Conservation (phyloP, 1,140 invertebrate genomes). For the Wasmannia auropunctata region DNA sequence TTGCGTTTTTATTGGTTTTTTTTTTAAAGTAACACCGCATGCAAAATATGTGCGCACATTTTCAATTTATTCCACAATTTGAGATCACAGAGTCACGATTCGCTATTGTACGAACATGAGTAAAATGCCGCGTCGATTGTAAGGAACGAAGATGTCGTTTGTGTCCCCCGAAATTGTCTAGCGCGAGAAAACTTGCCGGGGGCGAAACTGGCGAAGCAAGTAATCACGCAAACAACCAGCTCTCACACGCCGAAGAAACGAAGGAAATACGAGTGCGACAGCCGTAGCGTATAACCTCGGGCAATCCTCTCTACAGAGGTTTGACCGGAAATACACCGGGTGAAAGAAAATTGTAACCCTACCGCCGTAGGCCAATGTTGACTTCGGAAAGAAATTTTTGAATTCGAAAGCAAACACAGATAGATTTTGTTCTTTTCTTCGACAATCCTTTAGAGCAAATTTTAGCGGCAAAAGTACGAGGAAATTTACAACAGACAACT, state of each 20-base stretch:
- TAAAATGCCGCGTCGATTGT: constrained; percentile 67
- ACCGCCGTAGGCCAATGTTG: constrained; percentile 12
- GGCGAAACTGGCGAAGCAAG: constrained; percentile 66
- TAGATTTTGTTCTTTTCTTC: neutral
- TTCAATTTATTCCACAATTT: constrained; percentile 4
- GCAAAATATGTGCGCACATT: neutral
- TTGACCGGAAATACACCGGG: constrained; percentile 38
- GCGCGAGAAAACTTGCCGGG: constrained; percentile 67
- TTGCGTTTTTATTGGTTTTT: neutral
- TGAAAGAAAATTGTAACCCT: constrained; percentile 20
- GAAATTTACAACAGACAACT: neutral
- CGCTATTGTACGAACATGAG: constrained; percentile 12
- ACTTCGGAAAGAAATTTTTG: constrained; percentile 38
- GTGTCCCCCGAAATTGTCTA: constrained; percentile 75
- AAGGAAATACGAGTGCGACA: constrained; percentile 24
- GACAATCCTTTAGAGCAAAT: constrained; percentile 30
- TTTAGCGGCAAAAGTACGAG: neutral
- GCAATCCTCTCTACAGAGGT: neutral
- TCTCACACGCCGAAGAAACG: constrained; percentile 42
- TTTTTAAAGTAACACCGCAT: neutral
- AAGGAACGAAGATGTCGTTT: constrained; percentile 43
- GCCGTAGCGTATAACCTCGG: constrained; percentile 22
- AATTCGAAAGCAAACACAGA: constrained; percentile 11
- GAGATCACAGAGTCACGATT: neutral
- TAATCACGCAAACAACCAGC: constrained; percentile 77